A percentile compares a stretch with the other conserved stretches of the same genome.
Conservation (phyloP, 2,113 vertebrate species). For the Oncorhynchus masou region DNA sequence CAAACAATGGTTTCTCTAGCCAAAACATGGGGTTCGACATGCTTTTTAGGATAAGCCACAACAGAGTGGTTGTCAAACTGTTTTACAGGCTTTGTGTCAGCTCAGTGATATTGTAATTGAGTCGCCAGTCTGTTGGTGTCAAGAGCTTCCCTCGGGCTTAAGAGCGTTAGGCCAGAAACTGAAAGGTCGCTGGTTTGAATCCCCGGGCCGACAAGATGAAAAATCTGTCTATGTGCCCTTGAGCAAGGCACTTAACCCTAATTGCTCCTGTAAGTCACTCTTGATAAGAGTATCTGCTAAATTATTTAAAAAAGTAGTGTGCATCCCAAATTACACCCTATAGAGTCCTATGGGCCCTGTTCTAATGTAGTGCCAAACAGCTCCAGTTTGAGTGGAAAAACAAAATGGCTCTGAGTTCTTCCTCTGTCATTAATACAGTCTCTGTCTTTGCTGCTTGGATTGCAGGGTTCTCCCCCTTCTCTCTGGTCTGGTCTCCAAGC, state of each 20-base stretch:
- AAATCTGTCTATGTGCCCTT: too few relatives aligned
- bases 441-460: slow-evolving; percentile 16
- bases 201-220: too few relatives aligned
- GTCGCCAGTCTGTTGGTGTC: neutral
- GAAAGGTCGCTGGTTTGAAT: too few relatives aligned
- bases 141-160: neutral
- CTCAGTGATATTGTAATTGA: neutral
- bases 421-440: slow-evolving; percentile 22
- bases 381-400: slow-evolving; percentile 10
- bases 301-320: neutral
- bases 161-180: too few relatives aligned
- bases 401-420: slow-evolving; percentile 21
- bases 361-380: too few relatives aligned
- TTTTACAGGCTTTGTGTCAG: neutral
- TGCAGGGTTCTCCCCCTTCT: slow-evolving; percentile 19
- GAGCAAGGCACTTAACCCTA: too few relatives aligned
- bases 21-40: neutral
- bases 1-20: neutral
- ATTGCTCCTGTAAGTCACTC: too few relatives aligned
- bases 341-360: neutral
- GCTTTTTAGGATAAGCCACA: neutral
- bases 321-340: neutral
- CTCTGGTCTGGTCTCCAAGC: slow-evolving; percentile 43
- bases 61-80: neutral
- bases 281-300: too few relatives aligned